A percentile compares a stretch with the other conserved stretches of the same genome.
Evolutionary conservation across 2,888 invertebrate genomes (phyloP).

Genomic region (Apantesis nais): DNA sequence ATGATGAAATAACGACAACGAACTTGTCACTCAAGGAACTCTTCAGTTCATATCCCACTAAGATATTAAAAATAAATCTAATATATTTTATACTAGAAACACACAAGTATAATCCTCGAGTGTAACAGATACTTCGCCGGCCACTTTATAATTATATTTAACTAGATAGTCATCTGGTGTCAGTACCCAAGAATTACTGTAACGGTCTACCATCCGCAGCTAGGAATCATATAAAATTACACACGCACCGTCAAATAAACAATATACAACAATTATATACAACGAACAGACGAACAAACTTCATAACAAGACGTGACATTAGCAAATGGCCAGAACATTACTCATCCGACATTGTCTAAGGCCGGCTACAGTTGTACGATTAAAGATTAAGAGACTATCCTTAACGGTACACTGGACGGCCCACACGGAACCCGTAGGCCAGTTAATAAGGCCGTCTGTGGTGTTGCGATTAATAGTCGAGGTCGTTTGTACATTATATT

Average conservation of each 20-base stretch:
- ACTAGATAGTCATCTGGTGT: conserved; percentile 14
- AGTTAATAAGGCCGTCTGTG: conserved; percentile 31
- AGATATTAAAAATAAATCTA: background rate
- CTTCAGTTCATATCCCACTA: background rate
- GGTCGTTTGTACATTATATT: conserved; percentile 7
- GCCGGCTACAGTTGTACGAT: conserved; percentile 72
- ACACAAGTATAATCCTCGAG: background rate
- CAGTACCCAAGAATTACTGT: conserved; percentile 13
- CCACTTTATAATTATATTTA: conserved; percentile 19
- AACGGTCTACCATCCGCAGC: conserved; percentile 17
- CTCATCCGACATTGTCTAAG: conserved; percentile 76
- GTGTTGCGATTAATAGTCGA: conserved; percentile 15
- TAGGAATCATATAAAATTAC: conserved; percentile 23
- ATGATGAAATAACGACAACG: no score
- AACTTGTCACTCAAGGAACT: no score
- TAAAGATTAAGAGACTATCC: conserved; percentile 75
- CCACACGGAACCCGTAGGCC: conserved; percentile 62
- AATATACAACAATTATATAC: conserved; percentile 26
- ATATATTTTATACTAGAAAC: background rate
- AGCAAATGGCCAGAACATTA: conserved; percentile 68
- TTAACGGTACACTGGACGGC: conserved; percentile 74
- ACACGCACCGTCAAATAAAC: conserved; percentile 26
- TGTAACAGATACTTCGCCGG: conserved; percentile 5
- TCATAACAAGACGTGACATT: conserved; percentile 73
- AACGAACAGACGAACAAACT: conserved; percentile 20